A percentile compares a stretch with the other conserved stretches of the same genome.
phyloP scores from a whole-genome alignment of 2,113 vertebrate genomes.

The Malurus cyaneus region DNA sequence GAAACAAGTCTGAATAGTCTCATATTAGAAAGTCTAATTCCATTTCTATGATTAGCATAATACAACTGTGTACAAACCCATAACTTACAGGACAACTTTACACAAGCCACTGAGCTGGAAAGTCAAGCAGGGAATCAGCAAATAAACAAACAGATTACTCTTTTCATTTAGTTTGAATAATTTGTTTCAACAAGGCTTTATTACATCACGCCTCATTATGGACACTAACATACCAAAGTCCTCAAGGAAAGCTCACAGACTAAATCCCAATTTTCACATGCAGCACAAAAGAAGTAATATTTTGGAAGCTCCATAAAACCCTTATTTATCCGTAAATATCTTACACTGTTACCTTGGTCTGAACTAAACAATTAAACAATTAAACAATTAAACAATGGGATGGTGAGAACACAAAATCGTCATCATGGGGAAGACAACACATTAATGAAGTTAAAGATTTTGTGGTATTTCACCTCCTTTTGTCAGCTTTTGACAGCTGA shows the following conservation, averaged over 20 bases:
- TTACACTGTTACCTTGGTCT: neutral
- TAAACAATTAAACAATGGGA: neutral
- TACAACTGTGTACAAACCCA: neutral
- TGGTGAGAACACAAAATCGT: neutral
- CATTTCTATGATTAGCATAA: neutral
- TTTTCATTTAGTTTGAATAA: slow-evolving; percentile 6
- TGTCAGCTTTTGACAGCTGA: neutral
- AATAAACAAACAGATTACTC: slow-evolving; percentile 31
- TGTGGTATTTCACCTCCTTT: neutral
- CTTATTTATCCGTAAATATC: neutral
- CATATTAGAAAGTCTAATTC: neutral
- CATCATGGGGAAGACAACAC: neutral
- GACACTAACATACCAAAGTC: neutral
- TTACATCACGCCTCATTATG: neutral
- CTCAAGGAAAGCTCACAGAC: neutral
- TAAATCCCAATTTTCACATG: neutral
- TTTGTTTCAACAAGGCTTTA: slow-evolving; percentile 2
- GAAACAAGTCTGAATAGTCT: neutral
- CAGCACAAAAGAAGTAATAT: neutral
- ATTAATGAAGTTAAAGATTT: neutral
- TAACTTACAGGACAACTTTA: neutral
- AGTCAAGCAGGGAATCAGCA: neutral
- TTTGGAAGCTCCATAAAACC: neutral
- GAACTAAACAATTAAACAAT: neutral
- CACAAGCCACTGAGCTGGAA: slow-evolving; percentile 20